phyloP scores from a whole-genome alignment of 2,888 invertebrate genomes.

The Coenonympha glycerion region DNA sequence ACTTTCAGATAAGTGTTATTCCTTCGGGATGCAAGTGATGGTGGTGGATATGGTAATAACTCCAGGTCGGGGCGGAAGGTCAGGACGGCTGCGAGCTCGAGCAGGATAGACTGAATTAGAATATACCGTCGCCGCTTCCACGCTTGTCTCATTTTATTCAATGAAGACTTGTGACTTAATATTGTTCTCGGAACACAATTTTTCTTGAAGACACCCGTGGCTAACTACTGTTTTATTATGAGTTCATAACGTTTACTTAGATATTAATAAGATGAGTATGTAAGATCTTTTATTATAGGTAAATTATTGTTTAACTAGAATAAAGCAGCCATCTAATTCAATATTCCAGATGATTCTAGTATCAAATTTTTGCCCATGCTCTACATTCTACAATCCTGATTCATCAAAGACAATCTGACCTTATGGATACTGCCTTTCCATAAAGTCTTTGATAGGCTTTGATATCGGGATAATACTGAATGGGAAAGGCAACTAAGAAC shows the following conservation, averaged over 20 bases:
- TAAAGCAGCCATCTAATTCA: too few species aligned
- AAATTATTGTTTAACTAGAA: too few species aligned
- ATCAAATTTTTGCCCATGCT: too few species aligned
- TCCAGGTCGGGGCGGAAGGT: constrained; percentile 48
- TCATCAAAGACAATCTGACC: too few species aligned
- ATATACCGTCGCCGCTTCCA: constrained; percentile 38
- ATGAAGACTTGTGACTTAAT: constrained; percentile 19
- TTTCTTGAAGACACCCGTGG: constrained; percentile 9
- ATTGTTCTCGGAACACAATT: constrained; percentile 17
- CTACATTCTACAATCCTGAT: too few species aligned
- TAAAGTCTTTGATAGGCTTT: too few species aligned
- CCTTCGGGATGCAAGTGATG: constrained; percentile 42
- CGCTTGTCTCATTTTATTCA: constrained; percentile 22
- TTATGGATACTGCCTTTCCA: too few species aligned
- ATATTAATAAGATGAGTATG: neutral
- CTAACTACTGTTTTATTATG: neutral
- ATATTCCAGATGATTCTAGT: too few species aligned
- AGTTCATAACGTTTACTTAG: neutral
- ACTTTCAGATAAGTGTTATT: constrained; percentile 69
- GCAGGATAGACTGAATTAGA: constrained; percentile 63
- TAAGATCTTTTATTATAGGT: too few species aligned
- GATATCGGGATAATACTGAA: too few species aligned
- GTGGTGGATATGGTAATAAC: constrained; percentile 62
- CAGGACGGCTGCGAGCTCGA: constrained; percentile 48
- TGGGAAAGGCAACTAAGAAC: too few species aligned